A percentile compares a stretch with the other conserved stretches of the same genome.
Evolutionary conservation across 2,888 invertebrate species (phyloP).

Genomic region (Plagodis pulveraria): DNA sequence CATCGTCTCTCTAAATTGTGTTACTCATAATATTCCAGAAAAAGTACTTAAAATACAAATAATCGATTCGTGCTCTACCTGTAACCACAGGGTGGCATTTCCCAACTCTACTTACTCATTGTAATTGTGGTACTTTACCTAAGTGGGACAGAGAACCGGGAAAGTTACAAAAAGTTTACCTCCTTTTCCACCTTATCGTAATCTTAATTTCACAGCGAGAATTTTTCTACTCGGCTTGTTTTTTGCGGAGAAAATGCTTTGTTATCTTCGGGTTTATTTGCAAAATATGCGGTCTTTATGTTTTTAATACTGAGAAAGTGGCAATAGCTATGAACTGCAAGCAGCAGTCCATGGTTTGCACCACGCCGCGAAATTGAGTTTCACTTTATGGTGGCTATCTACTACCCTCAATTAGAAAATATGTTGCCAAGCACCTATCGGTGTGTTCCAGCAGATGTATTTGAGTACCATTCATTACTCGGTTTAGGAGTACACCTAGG

Average conservation of each 20-base stretch:
- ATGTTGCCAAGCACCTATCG: too few relatives aligned
- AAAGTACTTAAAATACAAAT: constrained; percentile 38
- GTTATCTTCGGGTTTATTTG: constrained; percentile 18
- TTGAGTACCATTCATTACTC: too few relatives aligned
- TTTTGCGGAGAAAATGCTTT: constrained; percentile 16
- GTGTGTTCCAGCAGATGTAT: too few relatives aligned
- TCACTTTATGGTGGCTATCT: too few relatives aligned
- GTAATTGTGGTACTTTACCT: constrained; percentile 45
- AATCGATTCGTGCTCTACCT: not conserved
- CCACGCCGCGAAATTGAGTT: too few relatives aligned
- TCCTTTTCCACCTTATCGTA: constrained; percentile 44
- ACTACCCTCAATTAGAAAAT: too few relatives aligned
- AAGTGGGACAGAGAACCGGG: constrained; percentile 42
- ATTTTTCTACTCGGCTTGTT: constrained; percentile 33
- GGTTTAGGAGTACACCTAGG: too few relatives aligned
- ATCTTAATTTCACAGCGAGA: constrained; percentile 42
- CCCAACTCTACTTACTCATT: constrained; percentile 33
- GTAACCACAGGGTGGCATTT: constrained; percentile 42
- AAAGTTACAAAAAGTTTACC: constrained; percentile 46
- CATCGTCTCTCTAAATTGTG: too few relatives aligned
- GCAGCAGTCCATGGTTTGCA: too few relatives aligned
- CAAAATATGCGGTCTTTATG: constrained; percentile 8
- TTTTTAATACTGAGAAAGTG: not conserved
- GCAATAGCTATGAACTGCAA: too few relatives aligned
- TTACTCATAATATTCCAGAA: constrained; percentile 2